Evolutionary conservation across 2,113 vertebrate genomes (phyloP).

Genomic region (Triplophysa rosa): DNA sequence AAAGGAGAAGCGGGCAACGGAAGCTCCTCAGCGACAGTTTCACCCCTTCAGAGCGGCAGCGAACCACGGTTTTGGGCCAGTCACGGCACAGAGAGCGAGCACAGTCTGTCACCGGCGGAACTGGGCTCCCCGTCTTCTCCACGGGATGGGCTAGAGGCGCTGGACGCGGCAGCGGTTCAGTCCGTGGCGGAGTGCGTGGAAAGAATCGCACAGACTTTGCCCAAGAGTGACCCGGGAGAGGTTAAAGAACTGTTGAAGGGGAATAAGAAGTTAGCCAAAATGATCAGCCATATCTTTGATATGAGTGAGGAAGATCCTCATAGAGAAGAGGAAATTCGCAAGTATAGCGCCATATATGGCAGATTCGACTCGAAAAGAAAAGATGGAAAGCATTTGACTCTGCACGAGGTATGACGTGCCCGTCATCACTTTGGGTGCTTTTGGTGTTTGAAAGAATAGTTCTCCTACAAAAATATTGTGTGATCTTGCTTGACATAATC

Average conservation of each 20-base stretch:
- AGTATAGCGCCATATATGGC: slow-evolving; percentile 98
- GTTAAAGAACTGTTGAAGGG: slow-evolving; percentile 84
- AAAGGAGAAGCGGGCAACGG: slow-evolving; percentile 69
- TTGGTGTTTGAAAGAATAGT: neutral
- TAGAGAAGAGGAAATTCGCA: slow-evolving; percentile 93
- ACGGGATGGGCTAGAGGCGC: slow-evolving; percentile 85
- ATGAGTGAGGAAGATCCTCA: slow-evolving; percentile 89
- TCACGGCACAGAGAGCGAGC: slow-evolving; percentile 79
- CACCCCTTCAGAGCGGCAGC: slow-evolving; percentile 68
- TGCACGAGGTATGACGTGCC: slow-evolving; percentile 83
- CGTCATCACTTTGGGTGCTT: neutral
- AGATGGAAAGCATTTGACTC: slow-evolving; percentile 94
- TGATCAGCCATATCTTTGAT: slow-evolving; percentile 97
- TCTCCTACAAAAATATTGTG: too few species aligned
- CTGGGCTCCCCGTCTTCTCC: slow-evolving; percentile 91
- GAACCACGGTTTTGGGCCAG: slow-evolving; percentile 81
- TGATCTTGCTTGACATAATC: too few species aligned
- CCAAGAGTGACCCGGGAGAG: slow-evolving; percentile 79
- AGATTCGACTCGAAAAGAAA: slow-evolving; percentile 97
- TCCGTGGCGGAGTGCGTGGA: slow-evolving; percentile 94
- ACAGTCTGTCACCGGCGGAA: slow-evolving; percentile 84
- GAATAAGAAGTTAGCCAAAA: slow-evolving; percentile 96
- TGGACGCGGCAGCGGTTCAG: slow-evolving; percentile 86
- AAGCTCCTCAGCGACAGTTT: slow-evolving; percentile 68
- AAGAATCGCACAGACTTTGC: slow-evolving; percentile 84